Evolutionary conservation across 2,113 vertebrate species (phyloP).

Genomic region (Pteruthius melanotis): DNA sequence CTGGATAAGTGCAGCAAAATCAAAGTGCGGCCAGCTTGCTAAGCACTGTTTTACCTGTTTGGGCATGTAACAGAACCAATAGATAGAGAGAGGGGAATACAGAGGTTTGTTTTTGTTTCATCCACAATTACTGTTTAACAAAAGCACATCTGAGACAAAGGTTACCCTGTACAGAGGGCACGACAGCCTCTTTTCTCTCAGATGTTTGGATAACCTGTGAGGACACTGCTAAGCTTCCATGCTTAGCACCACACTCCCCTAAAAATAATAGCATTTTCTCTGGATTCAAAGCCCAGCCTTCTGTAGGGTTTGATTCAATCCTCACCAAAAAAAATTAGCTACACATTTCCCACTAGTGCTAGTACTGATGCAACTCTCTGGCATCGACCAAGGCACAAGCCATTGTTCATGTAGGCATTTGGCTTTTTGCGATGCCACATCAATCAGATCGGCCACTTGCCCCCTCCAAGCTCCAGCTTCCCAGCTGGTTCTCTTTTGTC

Average conservation of each 20-base stretch:
- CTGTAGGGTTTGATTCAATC: neutral
- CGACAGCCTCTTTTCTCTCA: neutral
- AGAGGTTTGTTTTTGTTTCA: neutral
- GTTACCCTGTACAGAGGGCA: neutral
- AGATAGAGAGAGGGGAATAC: neutral
- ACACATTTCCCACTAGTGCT: neutral
- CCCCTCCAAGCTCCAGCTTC: neutral
- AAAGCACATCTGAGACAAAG: neutral
- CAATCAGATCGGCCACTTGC: neutral
- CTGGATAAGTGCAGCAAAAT: neutral
- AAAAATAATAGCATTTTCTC: neutral
- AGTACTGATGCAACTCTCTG: neutral
- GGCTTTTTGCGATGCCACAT: neutral
- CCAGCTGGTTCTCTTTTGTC: constrained; percentile 10
- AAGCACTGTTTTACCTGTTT: neutral
- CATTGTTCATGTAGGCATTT: neutral
- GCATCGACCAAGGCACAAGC: neutral
- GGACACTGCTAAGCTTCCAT: neutral
- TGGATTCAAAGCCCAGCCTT: neutral
- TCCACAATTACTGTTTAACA: neutral
- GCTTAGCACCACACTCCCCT: neutral
- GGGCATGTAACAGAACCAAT: neutral
- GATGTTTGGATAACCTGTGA: neutral
- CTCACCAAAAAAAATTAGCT: neutral
- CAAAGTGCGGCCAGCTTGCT: neutral